Base-by-base conservation (phyloP, 2,113 vertebrate genomes). In the Xiphorhynchus elegans region DNA sequence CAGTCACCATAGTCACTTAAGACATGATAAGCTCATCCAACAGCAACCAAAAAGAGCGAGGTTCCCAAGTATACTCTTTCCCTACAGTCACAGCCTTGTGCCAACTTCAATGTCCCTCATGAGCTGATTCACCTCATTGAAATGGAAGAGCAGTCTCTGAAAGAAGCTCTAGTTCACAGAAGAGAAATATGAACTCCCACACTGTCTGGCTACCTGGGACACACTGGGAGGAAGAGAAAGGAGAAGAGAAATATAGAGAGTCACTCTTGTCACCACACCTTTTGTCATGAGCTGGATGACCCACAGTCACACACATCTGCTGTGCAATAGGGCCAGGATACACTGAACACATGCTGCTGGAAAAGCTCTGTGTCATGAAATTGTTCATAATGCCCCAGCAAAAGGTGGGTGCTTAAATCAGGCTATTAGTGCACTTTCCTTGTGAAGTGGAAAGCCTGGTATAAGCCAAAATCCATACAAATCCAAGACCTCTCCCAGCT, bases 391-490 rank as follows among this genome's bases (percentile, higher is more conserved):
- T 52, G 10, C 17, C 72, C 50, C 42, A 84, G 72, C 37, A 74
- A 83, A 92, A 93, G 25, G 28, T 77, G 31, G 12, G 19, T 69
- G 39, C 13, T 2, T 80, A 93, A 92, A 88, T 83, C 83, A 77
- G 49, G 28, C 59, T 83, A 80, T 74, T 28, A 28, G 16, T 83
- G 24, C 33, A 67, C 26, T 92, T 86, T 39, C 67, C n/a, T 80
- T 52, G 21, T 40, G 25, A 72, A 88, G 46, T 20, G 50, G 70
- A 96, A 94, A 92, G 28, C 5, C 31, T 84, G 37, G 5, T 37
- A 53, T 75, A 40, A 92, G 88, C 79, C 92, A 87, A 95, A 96
- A 92, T 75, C 68, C 58, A 64, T 24, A 78, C 83, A 93, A 96
- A 95, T 81, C 31, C 83, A 93, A 93, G 52, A 92, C 63, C 53